Evolutionary conservation across 2,797 vertebrate species (phyloP), one percentile per base, ranked within the genome.

Genomic region (Morelia viridis): DNA sequence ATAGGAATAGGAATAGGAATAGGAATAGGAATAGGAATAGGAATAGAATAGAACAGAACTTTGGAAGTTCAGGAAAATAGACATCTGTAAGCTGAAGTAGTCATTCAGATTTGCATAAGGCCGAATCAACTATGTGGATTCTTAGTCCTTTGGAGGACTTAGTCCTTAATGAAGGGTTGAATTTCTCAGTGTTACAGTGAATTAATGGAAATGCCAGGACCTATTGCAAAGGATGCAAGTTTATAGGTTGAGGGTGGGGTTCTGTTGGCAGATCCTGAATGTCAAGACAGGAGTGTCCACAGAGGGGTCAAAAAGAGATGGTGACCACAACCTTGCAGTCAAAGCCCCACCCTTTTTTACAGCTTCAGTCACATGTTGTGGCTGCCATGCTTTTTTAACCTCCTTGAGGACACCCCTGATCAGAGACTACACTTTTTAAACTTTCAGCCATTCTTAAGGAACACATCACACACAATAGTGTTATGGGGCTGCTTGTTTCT

Each of bases 191-290:
- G 6, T n/a, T 13, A 35, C 2, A 91, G 84, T 53, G 95, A 95
- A 90, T 94, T 95, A 95, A 95, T 93, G 94, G 95, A 95, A 91
- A 95, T 93, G 94, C 90, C 90, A 90, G 95, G 96, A 96, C 96
- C 94, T 95, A 94, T 96, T 97, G 96, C 94, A 94, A 96, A 95
- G 71, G 8, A 24, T 80, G 35, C 35, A 3, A 46, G 9, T 80
- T 46, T 19, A 80, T 46, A 46, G 41, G 9, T 22, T 80, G 76
- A 97, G 94, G 84, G 96, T 62, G 94, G 95, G 94, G 91, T 95
- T 96, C 96, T 96, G 96, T 94, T 96, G 94, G 93, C 96, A 97
- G 96, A 96, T 95, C 95, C 95, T 97, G 84, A 97, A 46, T 80
- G 41, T 46, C 41, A 80, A 46, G 76, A 80, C 9, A 80, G 31